Evolutionary conservation across 2,113 vertebrate species (phyloP), one percentile per base, ranked within the genome.

Genomic region (Canis aureus): DNA sequence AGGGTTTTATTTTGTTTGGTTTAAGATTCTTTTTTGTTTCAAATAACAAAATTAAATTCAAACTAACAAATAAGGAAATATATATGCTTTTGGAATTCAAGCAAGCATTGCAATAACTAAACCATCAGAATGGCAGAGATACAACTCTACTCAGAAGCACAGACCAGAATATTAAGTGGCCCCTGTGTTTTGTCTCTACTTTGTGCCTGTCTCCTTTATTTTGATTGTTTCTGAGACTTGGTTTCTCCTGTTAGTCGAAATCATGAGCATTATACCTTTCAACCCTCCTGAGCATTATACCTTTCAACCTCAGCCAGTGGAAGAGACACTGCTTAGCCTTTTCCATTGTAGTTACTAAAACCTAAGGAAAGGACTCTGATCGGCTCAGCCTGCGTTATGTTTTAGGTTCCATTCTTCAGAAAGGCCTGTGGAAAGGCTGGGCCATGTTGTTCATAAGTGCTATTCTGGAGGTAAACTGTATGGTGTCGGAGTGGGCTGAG

Each of bases 1-100:
- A 20, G 29, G 5, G 10, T 76, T 92, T 35, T 17, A 4, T 81
- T 91, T 86, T n/a, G 27, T 19, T 79, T 79, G 43, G 43, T 55
- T 84, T 23, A 22, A 55, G 78, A 86, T 59, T 82, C n/a, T 15
- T 29, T 69, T 92, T 79, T 69, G 17, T 76, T 90, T 83, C n/a
- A 53, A 38, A 64, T 81, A 87, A 76, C 22, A 59, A 90, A 43
- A 35, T 90, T 69, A 94, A 89, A 92, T 51, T 86, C 51, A 87
- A 27, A 71, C 35, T 71, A 67, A 76, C 74, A 93, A 57, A 53
- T 79, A 43, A 71, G 66, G 64, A 49, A 82, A 60, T 43, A 19
- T 59, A 12, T 25, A 32, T n/a, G 19, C 79, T 89, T 94, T 88
- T 81, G 51, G 67, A 83, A 92, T 80, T 78, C 25, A 71, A n/a